Percentiles rank a stretch among this genome's conserved stretches.
Evolutionary conservation across 2,113 vertebrate genomes (phyloP).

Genomic region (Prinia subflava): DNA sequence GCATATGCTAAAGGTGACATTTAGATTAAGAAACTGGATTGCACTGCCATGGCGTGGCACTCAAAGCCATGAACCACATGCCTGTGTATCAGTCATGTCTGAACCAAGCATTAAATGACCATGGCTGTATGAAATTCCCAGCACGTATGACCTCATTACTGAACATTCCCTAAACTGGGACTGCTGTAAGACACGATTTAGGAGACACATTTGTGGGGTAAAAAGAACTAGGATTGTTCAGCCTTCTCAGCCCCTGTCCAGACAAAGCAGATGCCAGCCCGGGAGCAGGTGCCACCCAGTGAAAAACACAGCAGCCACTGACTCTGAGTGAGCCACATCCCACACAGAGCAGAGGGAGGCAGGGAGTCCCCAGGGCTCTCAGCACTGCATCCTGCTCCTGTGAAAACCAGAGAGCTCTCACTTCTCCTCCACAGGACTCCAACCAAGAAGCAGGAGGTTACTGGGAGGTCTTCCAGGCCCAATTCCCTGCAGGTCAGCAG

Average conservation of each 20-base stretch:
- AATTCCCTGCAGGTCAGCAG: neutral
- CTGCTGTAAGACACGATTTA: neutral
- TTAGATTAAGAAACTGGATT: neutral
- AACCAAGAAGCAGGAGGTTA: neutral
- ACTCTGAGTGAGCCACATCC: neutral
- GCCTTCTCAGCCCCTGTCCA: neutral
- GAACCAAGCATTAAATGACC: neutral
- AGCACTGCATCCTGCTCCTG: neutral
- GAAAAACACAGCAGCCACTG: neutral
- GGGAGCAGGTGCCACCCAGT: neutral
- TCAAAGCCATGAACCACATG: neutral
- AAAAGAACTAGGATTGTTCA: neutral
- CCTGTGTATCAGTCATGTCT: neutral
- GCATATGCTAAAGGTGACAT: neutral
- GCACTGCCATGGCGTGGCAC: neutral
- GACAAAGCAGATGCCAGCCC: neutral
- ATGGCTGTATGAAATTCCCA: neutral
- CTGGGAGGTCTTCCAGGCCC: neutral
- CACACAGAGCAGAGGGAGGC: neutral
- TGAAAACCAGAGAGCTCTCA: neutral
- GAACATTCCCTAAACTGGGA: neutral
- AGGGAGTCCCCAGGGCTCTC: neutral
- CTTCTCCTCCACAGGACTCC: fast-evolving
- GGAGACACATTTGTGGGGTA: neutral
- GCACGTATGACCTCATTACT: fast-evolving